Conservation (phyloP, 2,113 vertebrate species). For the Fregetta grallaria region DNA sequence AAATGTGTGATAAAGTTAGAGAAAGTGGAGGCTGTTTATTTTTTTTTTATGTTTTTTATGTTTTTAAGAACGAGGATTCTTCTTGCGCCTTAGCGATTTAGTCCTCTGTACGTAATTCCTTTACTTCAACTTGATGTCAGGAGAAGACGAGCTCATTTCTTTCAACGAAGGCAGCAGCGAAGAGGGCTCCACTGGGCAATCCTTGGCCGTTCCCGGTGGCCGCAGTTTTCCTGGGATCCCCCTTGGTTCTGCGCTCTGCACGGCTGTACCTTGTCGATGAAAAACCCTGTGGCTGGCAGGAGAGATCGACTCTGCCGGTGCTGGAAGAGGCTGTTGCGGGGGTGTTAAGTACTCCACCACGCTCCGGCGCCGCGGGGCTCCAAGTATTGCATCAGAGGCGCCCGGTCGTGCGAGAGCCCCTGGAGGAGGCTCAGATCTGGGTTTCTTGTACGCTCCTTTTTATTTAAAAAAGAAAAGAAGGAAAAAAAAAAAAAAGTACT, state of each 20-base stretch:
- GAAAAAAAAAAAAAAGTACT: too few species aligned
- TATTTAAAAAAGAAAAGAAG: neutral
- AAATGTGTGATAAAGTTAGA: neutral
- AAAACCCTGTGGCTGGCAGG: neutral
- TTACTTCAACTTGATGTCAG: neutral
- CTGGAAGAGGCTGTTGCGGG: neutral
- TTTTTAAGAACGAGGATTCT: neutral
- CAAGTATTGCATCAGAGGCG: neutral
- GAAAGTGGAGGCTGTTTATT: too few species aligned
- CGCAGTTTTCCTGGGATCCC: neutral
- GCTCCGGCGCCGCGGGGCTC: neutral
- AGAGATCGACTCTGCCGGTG: neutral
- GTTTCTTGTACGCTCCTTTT: neutral
- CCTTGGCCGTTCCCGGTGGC: neutral
- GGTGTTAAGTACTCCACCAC: neutral
- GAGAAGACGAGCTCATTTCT: neutral
- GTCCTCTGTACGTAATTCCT: too few species aligned
- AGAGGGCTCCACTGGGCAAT: neutral
- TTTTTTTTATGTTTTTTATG: neutral
- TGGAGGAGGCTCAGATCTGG: neutral
- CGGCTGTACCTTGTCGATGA: neutral
- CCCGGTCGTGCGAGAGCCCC: neutral
- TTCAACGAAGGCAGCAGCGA: too few species aligned
- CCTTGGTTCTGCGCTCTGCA: neutral
- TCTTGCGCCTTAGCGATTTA: fast-evolving